Evolutionary conservation across 2,797 vertebrate genomes (phyloP).

Genomic region (Aratinga solstitialis): DNA sequence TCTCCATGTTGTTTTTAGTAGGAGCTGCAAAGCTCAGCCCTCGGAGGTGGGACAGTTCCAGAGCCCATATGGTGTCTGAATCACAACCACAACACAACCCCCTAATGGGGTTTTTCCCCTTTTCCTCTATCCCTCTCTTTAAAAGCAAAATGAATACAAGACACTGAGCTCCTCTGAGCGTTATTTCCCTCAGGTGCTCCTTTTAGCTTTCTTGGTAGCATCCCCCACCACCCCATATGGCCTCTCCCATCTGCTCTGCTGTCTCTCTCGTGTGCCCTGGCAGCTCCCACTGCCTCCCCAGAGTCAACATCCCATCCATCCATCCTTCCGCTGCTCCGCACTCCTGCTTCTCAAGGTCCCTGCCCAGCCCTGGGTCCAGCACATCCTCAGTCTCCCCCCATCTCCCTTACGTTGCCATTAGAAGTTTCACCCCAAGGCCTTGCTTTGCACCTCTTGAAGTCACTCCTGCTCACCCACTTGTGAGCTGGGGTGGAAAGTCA

Average conservation of each 20-base stretch:
- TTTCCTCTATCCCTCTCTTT: not conserved
- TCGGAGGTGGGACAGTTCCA: not conserved
- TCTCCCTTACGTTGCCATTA: not conserved
- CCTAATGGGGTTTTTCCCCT: not conserved
- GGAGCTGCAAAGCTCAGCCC: not conserved
- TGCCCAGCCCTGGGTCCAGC: not conserved
- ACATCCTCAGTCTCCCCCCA: rapidly evolving
- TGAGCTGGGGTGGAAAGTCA: not conserved
- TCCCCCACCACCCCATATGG: not conserved
- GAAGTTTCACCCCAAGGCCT: not conserved
- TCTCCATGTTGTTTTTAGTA: not conserved
- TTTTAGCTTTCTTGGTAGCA: slow-evolving; percentile 5
- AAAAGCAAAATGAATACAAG: not conserved
- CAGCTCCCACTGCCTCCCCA: not conserved
- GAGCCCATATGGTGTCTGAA: not conserved
- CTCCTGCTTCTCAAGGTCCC: not conserved
- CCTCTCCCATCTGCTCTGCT: slow-evolving; percentile 30
- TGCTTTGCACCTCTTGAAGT: not conserved
- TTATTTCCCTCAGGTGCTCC: not conserved
- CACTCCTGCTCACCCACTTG: not conserved
- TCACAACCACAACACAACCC: not conserved
- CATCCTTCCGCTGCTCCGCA: not conserved
- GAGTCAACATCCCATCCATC: not conserved
- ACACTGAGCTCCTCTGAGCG: not conserved
- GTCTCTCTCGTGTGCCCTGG: not conserved